A percentile compares a stretch with the other conserved stretches of the same genome.
Conservation (phyloP, 2,113 vertebrate genomes). For the Sula dactylatra region DNA sequence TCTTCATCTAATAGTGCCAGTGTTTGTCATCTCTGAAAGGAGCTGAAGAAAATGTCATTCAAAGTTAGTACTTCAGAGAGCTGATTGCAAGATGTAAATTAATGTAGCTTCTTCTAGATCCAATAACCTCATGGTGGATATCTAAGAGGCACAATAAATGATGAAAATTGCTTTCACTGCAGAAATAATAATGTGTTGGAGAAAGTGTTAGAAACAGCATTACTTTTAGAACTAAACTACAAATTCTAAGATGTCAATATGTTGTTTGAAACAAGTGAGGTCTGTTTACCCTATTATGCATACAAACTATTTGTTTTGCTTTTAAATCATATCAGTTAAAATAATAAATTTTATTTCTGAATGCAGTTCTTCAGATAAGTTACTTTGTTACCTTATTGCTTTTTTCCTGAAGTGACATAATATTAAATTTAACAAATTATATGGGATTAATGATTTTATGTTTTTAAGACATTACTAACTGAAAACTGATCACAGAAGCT, state of each 20-base stretch:
- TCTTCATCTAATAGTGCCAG: slow-evolving; percentile 57
- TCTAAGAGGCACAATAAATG: not conserved
- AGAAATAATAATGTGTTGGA: not conserved
- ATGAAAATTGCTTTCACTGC: slow-evolving; percentile 4
- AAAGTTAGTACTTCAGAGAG: not conserved
- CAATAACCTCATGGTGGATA: not conserved
- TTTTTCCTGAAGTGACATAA: slow-evolving; percentile 23
- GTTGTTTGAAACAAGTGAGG: not conserved
- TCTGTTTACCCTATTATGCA: not conserved
- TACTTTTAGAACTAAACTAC: not conserved
- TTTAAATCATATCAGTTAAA: not conserved
- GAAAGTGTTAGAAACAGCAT: not conserved
- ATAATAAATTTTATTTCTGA: not conserved
- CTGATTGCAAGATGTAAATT: slow-evolving; percentile 19
- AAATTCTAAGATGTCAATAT: not conserved
- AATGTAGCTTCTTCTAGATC: not conserved
- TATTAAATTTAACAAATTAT: slow-evolving; percentile 51
- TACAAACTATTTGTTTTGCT: not conserved
- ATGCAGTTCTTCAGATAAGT: not conserved
- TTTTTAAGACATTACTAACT: slow-evolving; percentile 21
- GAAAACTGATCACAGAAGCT: slow-evolving; percentile 23
- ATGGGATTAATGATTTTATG: slow-evolving; percentile 19
- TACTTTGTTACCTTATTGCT: slow-evolving; percentile 4
- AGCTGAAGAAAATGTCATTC: slow-evolving; percentile 25
- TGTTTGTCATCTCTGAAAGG: slow-evolving; percentile 42